phyloP scores from a whole-genome alignment of 2,113 vertebrate genomes.

The Coptodon rendalli region DNA sequence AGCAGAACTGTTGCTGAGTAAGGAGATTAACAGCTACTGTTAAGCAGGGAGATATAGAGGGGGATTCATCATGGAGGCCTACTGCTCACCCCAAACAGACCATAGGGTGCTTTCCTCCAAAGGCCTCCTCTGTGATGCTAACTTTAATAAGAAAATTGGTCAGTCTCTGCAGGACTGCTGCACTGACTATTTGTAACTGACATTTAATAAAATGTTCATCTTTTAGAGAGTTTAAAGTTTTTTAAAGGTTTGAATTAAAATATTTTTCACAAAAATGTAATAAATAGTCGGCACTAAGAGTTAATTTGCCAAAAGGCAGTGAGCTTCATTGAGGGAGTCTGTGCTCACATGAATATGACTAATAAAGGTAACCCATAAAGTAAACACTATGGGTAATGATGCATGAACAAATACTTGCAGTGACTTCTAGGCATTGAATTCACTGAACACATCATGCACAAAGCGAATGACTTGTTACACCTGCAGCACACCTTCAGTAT shows the following conservation, averaged over 20 bases:
- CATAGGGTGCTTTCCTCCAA: slow-evolving; percentile 97
- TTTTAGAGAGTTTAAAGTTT: neutral
- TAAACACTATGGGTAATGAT: neutral
- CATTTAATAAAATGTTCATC: neutral
- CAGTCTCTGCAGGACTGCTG: neutral
- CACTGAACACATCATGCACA: neutral
- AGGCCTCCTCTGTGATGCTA: slow-evolving; percentile 72
- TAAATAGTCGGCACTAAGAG: neutral
- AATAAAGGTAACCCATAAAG: neutral
- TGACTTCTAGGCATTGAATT: neutral
- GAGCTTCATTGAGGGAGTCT: neutral
- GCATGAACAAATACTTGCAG: neutral
- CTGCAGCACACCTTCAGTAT: neutral
- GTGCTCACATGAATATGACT: neutral
- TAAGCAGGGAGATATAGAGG: slow-evolving; percentile 83
- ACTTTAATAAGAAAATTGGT: neutral
- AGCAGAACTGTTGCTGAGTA: neutral
- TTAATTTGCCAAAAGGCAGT: neutral
- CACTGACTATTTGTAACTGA: neutral
- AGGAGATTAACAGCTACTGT: slow-evolving; percentile 45
- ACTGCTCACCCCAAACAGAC: slow-evolving; percentile 98
- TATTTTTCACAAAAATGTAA: neutral
- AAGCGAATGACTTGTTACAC: neutral
- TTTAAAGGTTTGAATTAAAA: neutral
- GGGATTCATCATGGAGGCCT: slow-evolving; percentile 96